Base-by-base conservation (phyloP, 2,113 vertebrate species). In the Hypomesus transpacificus region DNA sequence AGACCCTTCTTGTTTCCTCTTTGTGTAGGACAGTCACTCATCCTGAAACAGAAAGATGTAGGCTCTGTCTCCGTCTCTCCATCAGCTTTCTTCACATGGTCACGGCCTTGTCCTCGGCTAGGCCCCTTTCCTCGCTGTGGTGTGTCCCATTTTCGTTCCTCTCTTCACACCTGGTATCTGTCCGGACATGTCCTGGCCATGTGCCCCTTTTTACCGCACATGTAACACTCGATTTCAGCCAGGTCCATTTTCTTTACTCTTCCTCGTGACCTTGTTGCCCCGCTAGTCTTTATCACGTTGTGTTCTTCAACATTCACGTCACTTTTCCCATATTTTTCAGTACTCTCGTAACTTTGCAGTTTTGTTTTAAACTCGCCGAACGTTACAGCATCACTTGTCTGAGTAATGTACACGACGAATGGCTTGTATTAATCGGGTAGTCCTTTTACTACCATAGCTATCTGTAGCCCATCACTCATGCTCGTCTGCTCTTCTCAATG, bases 321-420 rank as follows among this genome's bases (percentile, higher is more conserved):
- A 46, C 21, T 3, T 26, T 57, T 26, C 2, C 24, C 24, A 13
- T 56, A 28, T 20, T 66, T 63, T 11, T 75, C 54, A 1, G 50
- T 73, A 68, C 31, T 56, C 28, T 17, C 61, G n/a, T 50, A 73
- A 34, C 56, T 78, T 21, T 20, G 59, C 65, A 72, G n/a, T 22
- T 72, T 71, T 2, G 57, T 73, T 57, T 78, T 75, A 16, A 78
- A 77, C 7, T 81, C 72, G 1, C 31, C 52, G 56, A 77, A 76
- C 2, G 24, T 26, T 26, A 26, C 24, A 26, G 24, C 1, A 69
- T 70, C 22, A 31, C 74, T 63, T 14, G 62, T 5, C 59, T 77
- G 66, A 2, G 71, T 77, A 3, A 80, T 6, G 14, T 82, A 68
- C 3, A 80, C 52, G 0, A 50, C 21, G 16, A 79, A 79, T 18